A percentile compares a stretch with the other conserved stretches of the same genome.
phyloP scores from a whole-genome alignment of 2,113 vertebrate species.

The Dicentrarchus labrax region DNA sequence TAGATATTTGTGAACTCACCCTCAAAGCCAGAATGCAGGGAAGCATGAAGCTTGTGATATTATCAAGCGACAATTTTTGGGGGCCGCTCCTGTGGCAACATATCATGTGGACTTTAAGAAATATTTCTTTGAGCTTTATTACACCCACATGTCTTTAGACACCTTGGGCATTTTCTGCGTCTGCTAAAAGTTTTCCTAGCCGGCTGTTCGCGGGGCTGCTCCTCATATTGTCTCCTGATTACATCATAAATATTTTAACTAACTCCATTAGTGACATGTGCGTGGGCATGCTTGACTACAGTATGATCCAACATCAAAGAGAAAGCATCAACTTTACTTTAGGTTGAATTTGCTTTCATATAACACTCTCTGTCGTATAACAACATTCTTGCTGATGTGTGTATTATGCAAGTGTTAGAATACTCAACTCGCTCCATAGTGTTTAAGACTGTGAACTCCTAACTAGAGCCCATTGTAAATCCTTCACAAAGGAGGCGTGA shows the following conservation, averaged over 20 bases:
- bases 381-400: conserved; percentile 37
- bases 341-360: conserved; percentile 35
- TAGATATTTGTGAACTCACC: conserved; percentile 60
- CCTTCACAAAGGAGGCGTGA: conserved; percentile 39
- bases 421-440: conserved; percentile 29
- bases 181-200: conserved; percentile 53
- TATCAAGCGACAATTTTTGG: conserved; percentile 64
- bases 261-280: conserved; percentile 64
- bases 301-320: conserved; percentile 39
- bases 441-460: conserved; percentile 44
- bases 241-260: conserved; percentile 75
- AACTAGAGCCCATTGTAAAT: conserved; percentile 45
- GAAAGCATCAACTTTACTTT: conserved; percentile 33
- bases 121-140: conserved; percentile 69
- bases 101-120: conserved; percentile 61
- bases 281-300: conserved; percentile 24
- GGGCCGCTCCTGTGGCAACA: conserved; percentile 45
- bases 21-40: conserved; percentile 62
- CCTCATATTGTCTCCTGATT: conserved; percentile 70
- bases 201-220: conserved; percentile 42
- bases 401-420: conserved; percentile 48
- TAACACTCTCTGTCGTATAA: conserved; percentile 10
- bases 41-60: conserved; percentile 67
- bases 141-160: conserved; percentile 66
- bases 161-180: conserved; percentile 60